Conservation (phyloP, 2,113 vertebrate species). For the Rana temporaria region DNA sequence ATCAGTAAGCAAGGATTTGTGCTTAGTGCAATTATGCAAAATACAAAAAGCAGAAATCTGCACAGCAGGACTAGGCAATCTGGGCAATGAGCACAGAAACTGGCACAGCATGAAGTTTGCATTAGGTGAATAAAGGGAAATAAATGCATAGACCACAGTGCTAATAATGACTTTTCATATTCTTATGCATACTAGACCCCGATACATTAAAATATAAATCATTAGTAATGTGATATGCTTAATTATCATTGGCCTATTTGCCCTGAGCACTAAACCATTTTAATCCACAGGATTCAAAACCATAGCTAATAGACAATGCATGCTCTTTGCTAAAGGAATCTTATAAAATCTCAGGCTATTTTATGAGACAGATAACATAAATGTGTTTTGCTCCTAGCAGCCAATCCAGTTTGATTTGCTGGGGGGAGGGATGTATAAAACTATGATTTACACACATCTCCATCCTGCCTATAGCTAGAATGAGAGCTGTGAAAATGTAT, state of each 20-base stretch:
- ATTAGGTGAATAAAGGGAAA: constrained; percentile 4
- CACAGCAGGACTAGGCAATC: neutral
- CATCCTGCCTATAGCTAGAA: no score
- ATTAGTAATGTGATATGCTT: neutral
- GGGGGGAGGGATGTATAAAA: no score
- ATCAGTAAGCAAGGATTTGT: neutral
- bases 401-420: no score
- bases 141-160: neutral
- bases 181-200: neutral
- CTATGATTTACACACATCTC: no score
- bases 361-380: no score
- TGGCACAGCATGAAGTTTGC: neutral
- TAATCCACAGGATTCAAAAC: no score
- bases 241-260: neutral
- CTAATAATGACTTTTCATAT: neutral
- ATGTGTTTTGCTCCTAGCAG: no score
- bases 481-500: no score
- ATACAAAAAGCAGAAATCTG: neutral
- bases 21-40: neutral
- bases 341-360: no score
- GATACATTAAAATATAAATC: neutral
- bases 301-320: no score
- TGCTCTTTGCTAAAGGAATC: no score
- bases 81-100: neutral
- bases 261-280: no score